These are phyloP conservation scores for Nephrotoma flavescens DNA, from an alignment of 2,888 invertebrate species.

Conservation along the genomic window DNA sequence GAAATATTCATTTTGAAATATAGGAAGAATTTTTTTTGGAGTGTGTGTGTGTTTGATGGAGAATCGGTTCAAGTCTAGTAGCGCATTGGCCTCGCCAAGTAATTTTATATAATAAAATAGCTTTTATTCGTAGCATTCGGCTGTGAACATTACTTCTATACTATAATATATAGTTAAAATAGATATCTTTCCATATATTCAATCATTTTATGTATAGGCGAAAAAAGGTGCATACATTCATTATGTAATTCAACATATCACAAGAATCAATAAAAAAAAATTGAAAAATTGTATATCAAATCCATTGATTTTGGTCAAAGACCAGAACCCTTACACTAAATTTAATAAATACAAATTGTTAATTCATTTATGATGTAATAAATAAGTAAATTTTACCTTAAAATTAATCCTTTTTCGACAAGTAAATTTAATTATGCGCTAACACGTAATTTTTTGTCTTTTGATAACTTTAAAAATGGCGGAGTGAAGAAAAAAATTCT, in stretches of 20 bases:
- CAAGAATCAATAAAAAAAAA: neutral
- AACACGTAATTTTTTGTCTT: neutral
- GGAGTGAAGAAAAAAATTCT: neutral
- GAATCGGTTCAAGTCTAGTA: neutral
- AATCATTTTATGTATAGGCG: neutral
- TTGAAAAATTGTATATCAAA: neutral
- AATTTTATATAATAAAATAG: neutral
- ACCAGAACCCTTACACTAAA: neutral
- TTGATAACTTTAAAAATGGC: neutral
- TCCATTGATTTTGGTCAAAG: neutral
- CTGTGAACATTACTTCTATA: neutral
- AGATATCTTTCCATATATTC: neutral
- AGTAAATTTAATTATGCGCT: neutral
- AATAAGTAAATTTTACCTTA: neutral
- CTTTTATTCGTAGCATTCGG: neutral
- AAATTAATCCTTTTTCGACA: neutral
- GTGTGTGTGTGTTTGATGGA: neutral
- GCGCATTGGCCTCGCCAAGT: neutral
- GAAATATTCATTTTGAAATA: slow-evolving; percentile 1
- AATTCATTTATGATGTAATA: neutral
- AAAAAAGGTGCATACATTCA: neutral
- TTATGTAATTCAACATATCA: neutral
- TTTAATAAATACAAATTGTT: neutral
- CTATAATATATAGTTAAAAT: neutral
- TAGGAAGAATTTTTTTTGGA: neutral